Conservation (phyloP, 2,888 invertebrate genomes). For the Adelognathus sp. region DNA sequence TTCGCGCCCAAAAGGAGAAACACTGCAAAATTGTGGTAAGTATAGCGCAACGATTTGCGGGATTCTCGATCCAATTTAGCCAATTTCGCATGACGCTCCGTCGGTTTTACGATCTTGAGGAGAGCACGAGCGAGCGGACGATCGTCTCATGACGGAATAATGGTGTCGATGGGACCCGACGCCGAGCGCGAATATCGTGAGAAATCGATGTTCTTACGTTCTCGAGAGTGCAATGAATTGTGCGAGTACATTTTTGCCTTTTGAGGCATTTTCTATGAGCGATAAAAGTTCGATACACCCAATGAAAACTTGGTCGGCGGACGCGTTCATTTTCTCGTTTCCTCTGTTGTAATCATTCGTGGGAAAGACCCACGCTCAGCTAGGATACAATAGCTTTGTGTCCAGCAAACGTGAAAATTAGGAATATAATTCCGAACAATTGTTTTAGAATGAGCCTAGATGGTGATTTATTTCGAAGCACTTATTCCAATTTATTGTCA, state of each 20-base stretch:
- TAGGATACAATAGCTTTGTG: background rate
- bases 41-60: background rate
- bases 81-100: background rate
- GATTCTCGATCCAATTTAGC: background rate
- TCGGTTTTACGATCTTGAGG: constrained; percentile 1
- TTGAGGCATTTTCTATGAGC: background rate
- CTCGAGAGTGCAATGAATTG: background rate
- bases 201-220: background rate
- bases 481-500: too few species aligned
- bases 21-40: background rate
- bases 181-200: background rate
- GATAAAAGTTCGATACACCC: background rate
- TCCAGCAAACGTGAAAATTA: background rate
- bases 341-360: background rate
- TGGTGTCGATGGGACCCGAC: background rate
- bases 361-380: background rate
- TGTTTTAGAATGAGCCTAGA: too few species aligned
- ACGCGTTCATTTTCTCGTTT: background rate
- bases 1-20: constrained; percentile 48
- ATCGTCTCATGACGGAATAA: constrained; percentile 1
- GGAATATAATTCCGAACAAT: too few species aligned
- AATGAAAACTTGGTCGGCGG: too few species aligned
- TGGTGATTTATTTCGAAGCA: too few species aligned
- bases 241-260: background rate
- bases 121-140: background rate